Conservation (phyloP, 2,113 vertebrate species). For the Quiscalus mexicanus region DNA sequence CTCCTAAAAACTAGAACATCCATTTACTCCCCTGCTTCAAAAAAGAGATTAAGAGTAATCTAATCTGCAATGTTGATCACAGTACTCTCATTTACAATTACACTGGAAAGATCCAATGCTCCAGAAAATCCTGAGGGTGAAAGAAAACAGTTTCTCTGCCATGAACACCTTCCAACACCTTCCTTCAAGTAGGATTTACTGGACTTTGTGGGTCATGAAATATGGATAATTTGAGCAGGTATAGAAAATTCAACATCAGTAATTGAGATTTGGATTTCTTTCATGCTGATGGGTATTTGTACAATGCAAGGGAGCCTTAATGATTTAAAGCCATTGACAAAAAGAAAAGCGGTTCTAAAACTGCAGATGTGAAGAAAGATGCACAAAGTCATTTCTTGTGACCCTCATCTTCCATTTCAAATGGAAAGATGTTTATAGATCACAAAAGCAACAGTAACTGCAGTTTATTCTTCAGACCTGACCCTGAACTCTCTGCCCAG, state of each 20-base stretch:
- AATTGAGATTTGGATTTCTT: background rate
- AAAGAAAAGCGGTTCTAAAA: background rate
- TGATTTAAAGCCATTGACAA: background rate
- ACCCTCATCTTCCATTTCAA: background rate
- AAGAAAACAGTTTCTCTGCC: background rate
- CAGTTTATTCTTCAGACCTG: background rate
- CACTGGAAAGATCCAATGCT: background rate
- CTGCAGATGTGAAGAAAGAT: background rate
- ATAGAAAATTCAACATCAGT: background rate
- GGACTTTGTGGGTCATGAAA: background rate
- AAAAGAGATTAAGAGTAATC: slow-evolving; percentile 38
- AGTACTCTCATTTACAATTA: background rate
- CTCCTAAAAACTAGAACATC: slow-evolving; percentile 34
- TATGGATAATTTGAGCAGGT: background rate
- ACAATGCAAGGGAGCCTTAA: background rate
- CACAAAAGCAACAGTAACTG: background rate
- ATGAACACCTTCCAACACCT: background rate
- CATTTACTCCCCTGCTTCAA: background rate
- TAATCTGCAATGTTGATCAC: background rate
- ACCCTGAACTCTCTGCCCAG: background rate
- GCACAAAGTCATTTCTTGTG: background rate
- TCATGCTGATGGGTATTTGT: background rate
- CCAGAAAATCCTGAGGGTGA: background rate
- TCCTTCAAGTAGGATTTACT: background rate
- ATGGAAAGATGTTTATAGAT: background rate